A percentile compares a stretch with the other conserved stretches of the same genome.
These are phyloP conservation scores for Barbus barbus DNA, from an alignment of 2,113 vertebrate species.

Conservation along the genomic window DNA sequence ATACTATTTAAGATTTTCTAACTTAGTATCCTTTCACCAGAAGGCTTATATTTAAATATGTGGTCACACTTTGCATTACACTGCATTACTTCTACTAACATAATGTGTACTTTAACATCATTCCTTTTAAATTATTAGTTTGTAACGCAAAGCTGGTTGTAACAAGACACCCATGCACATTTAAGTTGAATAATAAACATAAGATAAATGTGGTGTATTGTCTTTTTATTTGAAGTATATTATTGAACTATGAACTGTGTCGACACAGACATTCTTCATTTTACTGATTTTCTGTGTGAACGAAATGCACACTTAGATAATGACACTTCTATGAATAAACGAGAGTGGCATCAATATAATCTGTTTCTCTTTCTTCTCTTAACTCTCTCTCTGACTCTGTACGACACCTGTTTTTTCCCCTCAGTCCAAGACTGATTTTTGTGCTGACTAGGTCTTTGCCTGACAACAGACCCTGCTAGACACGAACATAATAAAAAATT, in stretches of 20 bases:
- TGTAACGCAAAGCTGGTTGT: not conserved
- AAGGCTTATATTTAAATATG: not conserved
- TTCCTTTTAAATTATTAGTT: not conserved
- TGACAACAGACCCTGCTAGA: constrained; percentile 90
- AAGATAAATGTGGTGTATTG: too few relatives aligned
- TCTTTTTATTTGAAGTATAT: too few relatives aligned
- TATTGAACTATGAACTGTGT: too few relatives aligned
- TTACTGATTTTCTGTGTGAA: too few relatives aligned
- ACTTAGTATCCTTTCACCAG: not conserved
- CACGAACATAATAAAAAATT: constrained; percentile 96
- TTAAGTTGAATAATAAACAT: too few relatives aligned
- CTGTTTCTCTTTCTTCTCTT: constrained; percentile 60
- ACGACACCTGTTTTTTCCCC: constrained; percentile 92
- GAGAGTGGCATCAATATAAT: too few relatives aligned
- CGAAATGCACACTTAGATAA: too few relatives aligned
- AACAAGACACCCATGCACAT: not conserved
- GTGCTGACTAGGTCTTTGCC: constrained; percentile 90
- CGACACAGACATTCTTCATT: too few relatives aligned
- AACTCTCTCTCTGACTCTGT: constrained; percentile 69
- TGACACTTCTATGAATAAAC: too few relatives aligned
- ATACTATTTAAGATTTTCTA: not conserved
- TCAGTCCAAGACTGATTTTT: constrained; percentile 78
- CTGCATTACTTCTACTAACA: too few relatives aligned
- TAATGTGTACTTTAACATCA: not conserved
- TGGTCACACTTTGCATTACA: not conserved